These are phyloP conservation scores for Mellivora capensis DNA, from an alignment of 2,113 vertebrate species.

Conservation along the genomic window DNA sequence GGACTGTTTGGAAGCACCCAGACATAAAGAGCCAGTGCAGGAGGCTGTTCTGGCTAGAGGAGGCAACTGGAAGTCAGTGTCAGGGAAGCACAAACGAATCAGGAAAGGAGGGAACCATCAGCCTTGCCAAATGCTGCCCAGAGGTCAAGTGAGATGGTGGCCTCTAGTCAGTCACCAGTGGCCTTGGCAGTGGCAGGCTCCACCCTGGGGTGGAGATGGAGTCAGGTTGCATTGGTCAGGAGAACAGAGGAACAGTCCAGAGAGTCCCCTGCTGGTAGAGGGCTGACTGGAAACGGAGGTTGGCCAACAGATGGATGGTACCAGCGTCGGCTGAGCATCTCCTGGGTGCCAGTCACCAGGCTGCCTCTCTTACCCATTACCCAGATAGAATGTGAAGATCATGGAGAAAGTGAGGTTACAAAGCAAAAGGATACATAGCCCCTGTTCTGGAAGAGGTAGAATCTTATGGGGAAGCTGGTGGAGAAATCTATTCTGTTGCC, in stretches of 20 bases:
- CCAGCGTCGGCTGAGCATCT: accelerated
- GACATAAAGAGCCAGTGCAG: accelerated
- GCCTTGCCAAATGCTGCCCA: accelerated
- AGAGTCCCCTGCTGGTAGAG: neutral
- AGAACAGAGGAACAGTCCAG: neutral
- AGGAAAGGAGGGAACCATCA: neutral
- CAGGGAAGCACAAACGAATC: neutral
- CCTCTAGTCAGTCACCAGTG: neutral
- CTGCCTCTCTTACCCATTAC: accelerated
- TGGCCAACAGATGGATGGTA: accelerated
- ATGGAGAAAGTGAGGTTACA: too few relatives aligned
- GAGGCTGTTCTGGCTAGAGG: neutral
- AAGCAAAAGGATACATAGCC: neutral
- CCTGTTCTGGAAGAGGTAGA: accelerated
- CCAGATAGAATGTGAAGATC: accelerated
- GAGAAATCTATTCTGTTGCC: accelerated
- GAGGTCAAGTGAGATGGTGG: neutral
- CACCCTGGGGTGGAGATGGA: accelerated
- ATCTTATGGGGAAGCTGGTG: accelerated
- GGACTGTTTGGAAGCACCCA: accelerated
- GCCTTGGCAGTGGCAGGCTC: neutral
- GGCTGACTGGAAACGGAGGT: neutral
- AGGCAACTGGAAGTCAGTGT: accelerated
- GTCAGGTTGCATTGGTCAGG: neutral
- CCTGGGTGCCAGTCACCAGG: accelerated